Evolutionary conservation across 2,888 invertebrate species (phyloP).

Genomic region (Gymnosoma rotundatum): DNA sequence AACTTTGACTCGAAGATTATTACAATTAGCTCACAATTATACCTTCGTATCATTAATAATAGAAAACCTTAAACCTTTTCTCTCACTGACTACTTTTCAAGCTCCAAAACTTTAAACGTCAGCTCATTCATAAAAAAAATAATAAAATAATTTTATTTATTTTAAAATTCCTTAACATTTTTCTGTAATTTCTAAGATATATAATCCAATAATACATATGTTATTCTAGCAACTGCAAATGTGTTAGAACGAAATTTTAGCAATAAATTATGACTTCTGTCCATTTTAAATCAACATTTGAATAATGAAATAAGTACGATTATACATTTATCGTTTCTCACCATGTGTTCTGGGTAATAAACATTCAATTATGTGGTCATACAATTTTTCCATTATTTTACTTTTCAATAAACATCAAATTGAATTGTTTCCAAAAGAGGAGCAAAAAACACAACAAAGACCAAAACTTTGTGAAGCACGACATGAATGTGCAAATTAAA

Average conservation of each 20-base stretch:
- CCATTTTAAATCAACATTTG: constrained; percentile 17
- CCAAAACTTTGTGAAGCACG: constrained; percentile 52
- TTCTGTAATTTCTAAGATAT: no score
- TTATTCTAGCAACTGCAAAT: no score
- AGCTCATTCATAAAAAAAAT: no score
- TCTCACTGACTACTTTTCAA: no score
- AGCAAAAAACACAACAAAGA: constrained; percentile 24
- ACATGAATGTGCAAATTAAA: constrained; percentile 72
- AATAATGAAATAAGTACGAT: constrained; percentile 17
- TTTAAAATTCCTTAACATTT: neutral
- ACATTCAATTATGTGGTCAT: constrained; percentile 68
- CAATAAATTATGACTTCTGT: constrained; percentile 32
- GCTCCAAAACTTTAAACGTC: no score
- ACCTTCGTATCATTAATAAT: no score
- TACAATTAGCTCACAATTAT: no score
- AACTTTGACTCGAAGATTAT: no score
- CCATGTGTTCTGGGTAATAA: constrained; percentile 65
- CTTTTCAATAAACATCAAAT: constrained; percentile 68
- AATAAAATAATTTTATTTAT: no score
- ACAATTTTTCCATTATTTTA: constrained; percentile 68
- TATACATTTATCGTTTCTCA: constrained; percentile 54
- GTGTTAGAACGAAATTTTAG: neutral
- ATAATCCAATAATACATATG: no score
- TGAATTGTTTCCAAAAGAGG: constrained; percentile 62
- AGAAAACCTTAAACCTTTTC: no score